A percentile compares a stretch with the other conserved stretches of the same genome.
These are phyloP conservation scores for Eremobia ochroleuca DNA, from an alignment of 2,888 invertebrate species.

Conservation along the genomic window DNA sequence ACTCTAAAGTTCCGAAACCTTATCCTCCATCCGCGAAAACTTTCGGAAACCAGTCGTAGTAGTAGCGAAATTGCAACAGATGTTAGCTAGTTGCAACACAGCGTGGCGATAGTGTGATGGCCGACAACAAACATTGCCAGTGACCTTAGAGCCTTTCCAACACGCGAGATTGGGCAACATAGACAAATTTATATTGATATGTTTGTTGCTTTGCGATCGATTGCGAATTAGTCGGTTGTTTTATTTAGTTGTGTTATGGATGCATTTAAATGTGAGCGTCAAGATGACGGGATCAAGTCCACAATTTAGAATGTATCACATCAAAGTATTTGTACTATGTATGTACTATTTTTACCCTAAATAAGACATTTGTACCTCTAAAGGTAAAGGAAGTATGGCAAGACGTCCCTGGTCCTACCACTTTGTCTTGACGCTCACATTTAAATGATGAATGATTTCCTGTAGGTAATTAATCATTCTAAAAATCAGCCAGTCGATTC, in stretches of 20 bases:
- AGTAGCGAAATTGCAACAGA: slow-evolving; percentile 50
- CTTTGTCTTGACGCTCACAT: too few relatives aligned
- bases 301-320: too few relatives aligned
- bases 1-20: slow-evolving; percentile 8
- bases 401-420: too few relatives aligned
- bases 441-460: background rate
- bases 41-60: slow-evolving; percentile 37
- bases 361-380: too few relatives aligned
- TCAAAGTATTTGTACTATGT: too few relatives aligned
- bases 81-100: slow-evolving; percentile 42
- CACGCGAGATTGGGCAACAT: slow-evolving; percentile 48
- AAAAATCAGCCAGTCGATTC: background rate
- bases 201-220: slow-evolving; percentile 20
- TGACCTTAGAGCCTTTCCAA: slow-evolving; percentile 63
- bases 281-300: too few relatives aligned
- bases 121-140: slow-evolving; percentile 52
- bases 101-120: slow-evolving; percentile 40
- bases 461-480: background rate
- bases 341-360: too few relatives aligned
- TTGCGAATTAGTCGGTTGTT: slow-evolving; percentile 20
- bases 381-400: too few relatives aligned
- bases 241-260: slow-evolving; percentile 12
- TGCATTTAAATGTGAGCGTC: slow-evolving; percentile 10
- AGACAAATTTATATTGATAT: slow-evolving; percentile 43
- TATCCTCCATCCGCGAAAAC: slow-evolving; percentile 4